Evolutionary conservation across 2,797 vertebrate species (phyloP).

Genomic region (Falco peregrinus): DNA sequence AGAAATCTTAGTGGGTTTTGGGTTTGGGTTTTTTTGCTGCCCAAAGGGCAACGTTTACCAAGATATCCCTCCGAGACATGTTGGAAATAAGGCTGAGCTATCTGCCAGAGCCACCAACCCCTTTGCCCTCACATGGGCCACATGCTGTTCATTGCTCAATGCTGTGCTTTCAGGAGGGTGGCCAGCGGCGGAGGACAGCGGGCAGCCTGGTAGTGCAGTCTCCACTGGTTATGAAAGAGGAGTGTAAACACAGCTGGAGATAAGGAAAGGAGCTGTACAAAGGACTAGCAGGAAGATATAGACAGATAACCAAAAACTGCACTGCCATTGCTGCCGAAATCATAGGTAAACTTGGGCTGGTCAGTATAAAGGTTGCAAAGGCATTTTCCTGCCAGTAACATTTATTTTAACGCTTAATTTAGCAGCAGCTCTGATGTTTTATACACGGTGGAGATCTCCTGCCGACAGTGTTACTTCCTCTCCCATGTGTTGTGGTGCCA

Average conservation of each 20-base stretch:
- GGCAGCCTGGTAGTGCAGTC: background rate
- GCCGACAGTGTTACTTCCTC: background rate
- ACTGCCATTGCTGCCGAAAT: background rate
- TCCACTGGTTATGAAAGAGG: background rate
- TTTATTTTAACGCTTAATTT: background rate
- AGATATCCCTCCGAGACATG: background rate
- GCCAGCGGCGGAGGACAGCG: rapidly evolving
- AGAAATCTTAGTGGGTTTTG: rapidly evolving
- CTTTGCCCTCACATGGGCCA: background rate
- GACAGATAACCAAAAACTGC: background rate
- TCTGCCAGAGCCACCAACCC: background rate
- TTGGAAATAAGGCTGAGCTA: background rate
- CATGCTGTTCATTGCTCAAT: background rate
- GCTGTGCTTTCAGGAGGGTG: rapidly evolving
- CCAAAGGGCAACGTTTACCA: background rate
- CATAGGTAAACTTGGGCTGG: background rate
- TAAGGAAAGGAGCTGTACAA: background rate
- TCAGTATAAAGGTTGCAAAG: background rate
- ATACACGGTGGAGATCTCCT: background rate
- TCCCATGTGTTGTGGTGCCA: rapidly evolving
- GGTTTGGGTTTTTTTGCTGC: background rate
- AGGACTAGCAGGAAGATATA: background rate
- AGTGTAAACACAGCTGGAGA: background rate
- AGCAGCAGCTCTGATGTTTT: background rate
- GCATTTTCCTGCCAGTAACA: background rate